Evolutionary conservation across 2,888 invertebrate genomes (phyloP).

Genomic region (Notodromas monacha): DNA sequence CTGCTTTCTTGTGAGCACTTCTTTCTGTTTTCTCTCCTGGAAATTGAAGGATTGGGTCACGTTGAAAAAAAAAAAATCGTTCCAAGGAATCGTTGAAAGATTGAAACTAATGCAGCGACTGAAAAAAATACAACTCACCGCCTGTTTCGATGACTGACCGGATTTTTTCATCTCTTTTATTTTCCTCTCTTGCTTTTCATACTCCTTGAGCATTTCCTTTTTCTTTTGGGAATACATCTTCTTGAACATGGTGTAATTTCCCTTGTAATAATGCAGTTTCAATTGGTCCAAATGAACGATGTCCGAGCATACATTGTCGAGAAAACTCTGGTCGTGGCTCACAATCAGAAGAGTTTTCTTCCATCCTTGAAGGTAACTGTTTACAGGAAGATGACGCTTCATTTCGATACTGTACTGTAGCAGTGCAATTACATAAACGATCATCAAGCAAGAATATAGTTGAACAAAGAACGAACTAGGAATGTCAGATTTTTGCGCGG

Average conservation of each 20-base stretch:
- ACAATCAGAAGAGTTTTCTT: slow-evolving; percentile 93
- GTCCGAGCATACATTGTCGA: slow-evolving; percentile 97
- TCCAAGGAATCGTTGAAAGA: too few relatives aligned
- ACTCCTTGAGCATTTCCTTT: slow-evolving; percentile 79
- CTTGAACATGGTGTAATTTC: slow-evolving; percentile 90
- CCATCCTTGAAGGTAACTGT: slow-evolving; percentile 76
- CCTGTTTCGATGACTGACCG: slow-evolving; percentile 78
- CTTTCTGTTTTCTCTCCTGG: slow-evolving; percentile 62
- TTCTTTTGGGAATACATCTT: slow-evolving; percentile 86
- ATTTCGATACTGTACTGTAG: too few relatives aligned
- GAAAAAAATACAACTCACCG: slow-evolving; percentile 17
- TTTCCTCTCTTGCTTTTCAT: slow-evolving; percentile 85
- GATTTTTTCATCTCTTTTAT: slow-evolving; percentile 78
- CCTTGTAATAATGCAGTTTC: slow-evolving; percentile 82
- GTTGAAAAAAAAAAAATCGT: too few relatives aligned
- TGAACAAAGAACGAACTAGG: too few relatives aligned
- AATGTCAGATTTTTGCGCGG: too few relatives aligned
- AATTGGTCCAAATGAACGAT: slow-evolving; percentile 83
- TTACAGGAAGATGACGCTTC: not conserved
- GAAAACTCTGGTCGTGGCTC: slow-evolving; percentile 97
- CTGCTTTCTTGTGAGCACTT: slow-evolving; percentile 41
- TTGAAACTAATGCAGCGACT: slow-evolving; percentile 1
- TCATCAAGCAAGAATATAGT: too few relatives aligned
- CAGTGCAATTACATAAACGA: too few relatives aligned
- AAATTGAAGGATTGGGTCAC: slow-evolving; percentile 8